A percentile compares a stretch with the other conserved stretches of the same genome.
Evolutionary conservation across 2,888 invertebrate species (phyloP).

Genomic region (Octonoba sinensis): DNA sequence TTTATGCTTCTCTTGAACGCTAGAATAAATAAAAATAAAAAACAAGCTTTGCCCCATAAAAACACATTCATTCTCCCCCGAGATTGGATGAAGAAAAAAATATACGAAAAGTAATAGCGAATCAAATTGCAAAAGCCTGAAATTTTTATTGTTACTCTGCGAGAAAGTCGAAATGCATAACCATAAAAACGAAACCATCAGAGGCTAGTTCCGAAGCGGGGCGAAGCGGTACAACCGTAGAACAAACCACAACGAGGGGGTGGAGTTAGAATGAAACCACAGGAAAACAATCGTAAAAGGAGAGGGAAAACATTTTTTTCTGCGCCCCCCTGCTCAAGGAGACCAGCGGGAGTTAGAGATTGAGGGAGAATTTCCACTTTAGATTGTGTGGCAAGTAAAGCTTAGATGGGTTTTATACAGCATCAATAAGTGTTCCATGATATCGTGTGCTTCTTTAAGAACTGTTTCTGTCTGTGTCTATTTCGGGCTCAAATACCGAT

Average conservation of each 20-base stretch:
- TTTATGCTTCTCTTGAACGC: no score
- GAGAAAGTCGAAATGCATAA: constrained; percentile 60
- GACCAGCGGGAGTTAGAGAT: constrained; percentile 53
- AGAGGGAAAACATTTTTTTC: constrained; percentile 20
- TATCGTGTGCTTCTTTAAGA: constrained; percentile 24
- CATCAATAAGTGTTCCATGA: constrained; percentile 47
- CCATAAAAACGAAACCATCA: constrained; percentile 58
- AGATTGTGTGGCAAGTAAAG: constrained; percentile 8
- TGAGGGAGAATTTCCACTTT: constrained; percentile 43
- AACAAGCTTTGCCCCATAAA: constrained; percentile 4
- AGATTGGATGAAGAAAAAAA: constrained; percentile 21
- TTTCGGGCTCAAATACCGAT: constrained; percentile 18
- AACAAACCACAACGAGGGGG: constrained; percentile 53
- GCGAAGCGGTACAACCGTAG: constrained; percentile 19
- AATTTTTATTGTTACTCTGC: constrained; percentile 49
- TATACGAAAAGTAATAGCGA: constrained; percentile 33
- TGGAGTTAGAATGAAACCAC: constrained; percentile 48
- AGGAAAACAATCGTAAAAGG: constrained; percentile 63
- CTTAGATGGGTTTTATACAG: constrained; percentile 49
- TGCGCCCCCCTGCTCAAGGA: constrained; percentile 8
- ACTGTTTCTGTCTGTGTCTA: constrained; percentile 27
- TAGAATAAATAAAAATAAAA: no score
- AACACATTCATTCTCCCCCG: constrained; percentile 1
- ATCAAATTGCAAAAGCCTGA: constrained; percentile 53
- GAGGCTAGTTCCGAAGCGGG: constrained; percentile 42